phyloP scores from a whole-genome alignment of 2,113 vertebrate genomes.

The Takifugu bimaculatus region DNA sequence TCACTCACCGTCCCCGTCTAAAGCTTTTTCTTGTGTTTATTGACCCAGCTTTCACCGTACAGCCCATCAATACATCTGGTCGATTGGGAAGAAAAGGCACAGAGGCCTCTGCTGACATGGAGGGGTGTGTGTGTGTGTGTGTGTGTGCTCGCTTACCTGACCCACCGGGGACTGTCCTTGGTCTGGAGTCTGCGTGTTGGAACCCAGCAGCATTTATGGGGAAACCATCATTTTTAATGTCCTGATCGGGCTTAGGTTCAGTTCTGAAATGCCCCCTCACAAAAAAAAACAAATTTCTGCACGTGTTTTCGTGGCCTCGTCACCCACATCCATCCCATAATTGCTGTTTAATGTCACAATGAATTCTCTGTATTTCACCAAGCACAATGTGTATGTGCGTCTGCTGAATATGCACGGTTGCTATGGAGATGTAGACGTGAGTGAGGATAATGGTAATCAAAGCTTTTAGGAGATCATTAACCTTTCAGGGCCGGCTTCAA shows the following conservation, averaged over 20 bases:
- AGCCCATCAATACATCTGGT: slow-evolving; percentile 55
- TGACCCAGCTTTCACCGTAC: slow-evolving; percentile 53
- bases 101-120: background rate
- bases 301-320: too few relatives aligned
- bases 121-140: slow-evolving; percentile 14
- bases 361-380: too few relatives aligned
- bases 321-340: too few relatives aligned
- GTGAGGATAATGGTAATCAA: slow-evolving; percentile 28
- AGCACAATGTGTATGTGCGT: background rate
- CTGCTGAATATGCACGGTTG: slow-evolving; percentile 34
- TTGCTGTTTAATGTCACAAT: too few relatives aligned
- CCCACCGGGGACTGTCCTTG: background rate
- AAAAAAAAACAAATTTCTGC: too few relatives aligned
- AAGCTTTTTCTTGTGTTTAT: slow-evolving; percentile 63
- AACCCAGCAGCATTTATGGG: too few relatives aligned
- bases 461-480: slow-evolving; percentile 10
- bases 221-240: too few relatives aligned
- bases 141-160: background rate
- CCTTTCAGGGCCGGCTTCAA: slow-evolving; percentile 24
- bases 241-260: too few relatives aligned
- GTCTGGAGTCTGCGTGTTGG: too few relatives aligned
- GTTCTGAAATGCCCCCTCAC: too few relatives aligned
- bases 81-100: slow-evolving; percentile 45
- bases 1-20: slow-evolving; percentile 43
- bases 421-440: slow-evolving; percentile 52